These are phyloP conservation scores for Choloepus didactylus DNA, from an alignment of 2,797 vertebrate species.

Conservation along the genomic window DNA sequence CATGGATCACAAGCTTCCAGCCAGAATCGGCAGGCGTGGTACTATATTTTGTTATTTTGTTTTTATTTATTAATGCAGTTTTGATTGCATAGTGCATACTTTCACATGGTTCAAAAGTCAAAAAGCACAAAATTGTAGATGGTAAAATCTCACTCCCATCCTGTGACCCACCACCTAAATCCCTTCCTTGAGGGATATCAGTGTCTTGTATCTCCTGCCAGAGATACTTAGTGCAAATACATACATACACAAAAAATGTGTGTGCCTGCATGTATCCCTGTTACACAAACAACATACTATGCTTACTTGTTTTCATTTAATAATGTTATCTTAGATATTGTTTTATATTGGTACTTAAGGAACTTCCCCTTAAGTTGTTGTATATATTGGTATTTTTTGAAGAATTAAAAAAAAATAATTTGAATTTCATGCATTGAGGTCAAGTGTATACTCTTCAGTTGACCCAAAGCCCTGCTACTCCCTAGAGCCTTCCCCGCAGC, in stretches of 20 bases:
- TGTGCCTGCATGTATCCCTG: neutral
- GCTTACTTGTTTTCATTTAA: neutral
- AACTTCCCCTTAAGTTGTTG: neutral
- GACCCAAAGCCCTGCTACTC: neutral
- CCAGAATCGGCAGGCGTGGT: neutral
- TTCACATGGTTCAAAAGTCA: neutral
- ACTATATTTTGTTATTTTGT: neutral
- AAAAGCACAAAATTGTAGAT: neutral
- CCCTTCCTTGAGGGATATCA: neutral
- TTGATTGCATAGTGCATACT: neutral
- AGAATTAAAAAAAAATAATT: neutral
- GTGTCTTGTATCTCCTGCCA: neutral
- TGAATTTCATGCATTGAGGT: neutral
- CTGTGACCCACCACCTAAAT: neutral
- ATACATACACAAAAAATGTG: too few relatives aligned
- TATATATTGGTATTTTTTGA: neutral
- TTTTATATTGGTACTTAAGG: neutral
- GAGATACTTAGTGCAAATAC: neutral
- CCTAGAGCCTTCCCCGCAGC: too few relatives aligned
- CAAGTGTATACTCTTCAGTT: neutral
- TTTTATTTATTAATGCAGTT: neutral
- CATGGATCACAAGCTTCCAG: neutral
- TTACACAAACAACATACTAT: neutral
- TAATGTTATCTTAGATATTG: neutral
- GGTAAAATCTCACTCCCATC: neutral